Conservation (phyloP, 2,113 vertebrate genomes). For the Mobula hypostoma region DNA sequence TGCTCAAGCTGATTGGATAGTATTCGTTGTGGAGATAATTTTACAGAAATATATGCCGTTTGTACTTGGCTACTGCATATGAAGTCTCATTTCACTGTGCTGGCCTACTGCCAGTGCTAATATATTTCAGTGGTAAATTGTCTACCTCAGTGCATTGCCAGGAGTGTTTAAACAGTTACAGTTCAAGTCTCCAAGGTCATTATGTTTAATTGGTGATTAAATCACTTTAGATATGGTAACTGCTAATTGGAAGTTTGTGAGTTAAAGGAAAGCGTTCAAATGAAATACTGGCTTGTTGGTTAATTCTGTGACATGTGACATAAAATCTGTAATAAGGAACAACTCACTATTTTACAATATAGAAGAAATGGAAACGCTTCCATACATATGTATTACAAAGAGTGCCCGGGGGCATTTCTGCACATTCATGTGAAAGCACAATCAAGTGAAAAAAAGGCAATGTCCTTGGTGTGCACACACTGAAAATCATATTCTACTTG, state of each 20-base stretch:
- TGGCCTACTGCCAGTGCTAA: slow-evolving; percentile 33
- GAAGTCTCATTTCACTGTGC: slow-evolving; percentile 24
- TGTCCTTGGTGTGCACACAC: not conserved
- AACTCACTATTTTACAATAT: not conserved
- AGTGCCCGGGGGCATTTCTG: not conserved
- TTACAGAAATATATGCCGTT: not conserved
- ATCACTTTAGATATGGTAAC: slow-evolving; percentile 35
- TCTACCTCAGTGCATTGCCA: slow-evolving; percentile 30
- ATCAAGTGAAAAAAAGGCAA: not conserved
- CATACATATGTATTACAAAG: not conserved
- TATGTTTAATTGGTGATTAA: slow-evolving; percentile 38
- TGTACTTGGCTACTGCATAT: slow-evolving; percentile 22
- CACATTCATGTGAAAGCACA: not conserved
- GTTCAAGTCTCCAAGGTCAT: slow-evolving; percentile 38
- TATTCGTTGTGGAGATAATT: not conserved
- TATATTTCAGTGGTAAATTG: slow-evolving; percentile 36
- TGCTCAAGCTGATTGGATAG: not conserved
- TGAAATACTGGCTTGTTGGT: slow-evolving; percentile 2
- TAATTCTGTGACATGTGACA: slow-evolving; percentile 12
- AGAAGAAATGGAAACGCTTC: not conserved
- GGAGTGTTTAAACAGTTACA: slow-evolving; percentile 34
- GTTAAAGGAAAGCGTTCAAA: slow-evolving; percentile 19
- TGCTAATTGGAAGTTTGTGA: slow-evolving; percentile 34
- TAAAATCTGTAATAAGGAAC: slow-evolving; percentile 9
- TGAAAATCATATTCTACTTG: not conserved